These are phyloP conservation scores for Pycnonotus jocosus DNA, from an alignment of 2,113 vertebrate genomes.

Conservation along the genomic window DNA sequence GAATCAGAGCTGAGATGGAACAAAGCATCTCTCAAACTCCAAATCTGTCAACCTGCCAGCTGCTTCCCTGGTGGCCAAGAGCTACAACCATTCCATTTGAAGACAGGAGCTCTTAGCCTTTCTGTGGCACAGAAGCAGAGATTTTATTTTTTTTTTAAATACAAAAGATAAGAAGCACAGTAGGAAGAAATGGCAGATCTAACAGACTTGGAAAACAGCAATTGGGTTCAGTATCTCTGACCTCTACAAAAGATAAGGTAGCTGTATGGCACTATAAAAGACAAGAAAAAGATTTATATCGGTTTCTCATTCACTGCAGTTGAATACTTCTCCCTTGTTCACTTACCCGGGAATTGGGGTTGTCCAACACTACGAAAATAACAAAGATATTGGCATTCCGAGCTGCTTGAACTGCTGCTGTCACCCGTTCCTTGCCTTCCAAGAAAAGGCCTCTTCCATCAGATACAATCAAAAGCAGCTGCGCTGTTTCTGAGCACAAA, in stretches of 20 bases:
- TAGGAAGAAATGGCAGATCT: neutral
- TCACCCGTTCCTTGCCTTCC: conserved; percentile 93
- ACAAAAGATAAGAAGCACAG: neutral
- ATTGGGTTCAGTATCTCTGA: neutral
- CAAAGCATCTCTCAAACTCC: neutral
- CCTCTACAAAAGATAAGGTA: neutral
- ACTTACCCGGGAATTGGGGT: conserved; percentile 90
- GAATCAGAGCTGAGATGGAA: neutral
- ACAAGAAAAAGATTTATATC: neutral
- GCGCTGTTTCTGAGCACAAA: conserved; percentile 81
- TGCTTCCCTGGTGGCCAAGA: neutral
- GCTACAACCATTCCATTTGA: neutral
- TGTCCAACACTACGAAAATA: conserved; percentile 95
- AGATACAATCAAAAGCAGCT: conserved; percentile 91
- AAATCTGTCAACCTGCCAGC: neutral
- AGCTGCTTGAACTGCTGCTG: conserved; percentile 81
- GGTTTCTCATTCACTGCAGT: neutral
- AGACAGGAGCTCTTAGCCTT: neutral
- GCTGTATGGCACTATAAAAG: neutral
- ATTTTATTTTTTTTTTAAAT: neutral
- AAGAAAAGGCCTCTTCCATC: conserved; percentile 94
- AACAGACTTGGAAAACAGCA: neutral
- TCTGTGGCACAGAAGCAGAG: neutral
- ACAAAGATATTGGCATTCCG: conserved; percentile 87
- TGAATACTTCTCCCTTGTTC: neutral